phyloP scores from a whole-genome alignment of 1,140 invertebrate genomes.

The Calycopis cecrops region DNA sequence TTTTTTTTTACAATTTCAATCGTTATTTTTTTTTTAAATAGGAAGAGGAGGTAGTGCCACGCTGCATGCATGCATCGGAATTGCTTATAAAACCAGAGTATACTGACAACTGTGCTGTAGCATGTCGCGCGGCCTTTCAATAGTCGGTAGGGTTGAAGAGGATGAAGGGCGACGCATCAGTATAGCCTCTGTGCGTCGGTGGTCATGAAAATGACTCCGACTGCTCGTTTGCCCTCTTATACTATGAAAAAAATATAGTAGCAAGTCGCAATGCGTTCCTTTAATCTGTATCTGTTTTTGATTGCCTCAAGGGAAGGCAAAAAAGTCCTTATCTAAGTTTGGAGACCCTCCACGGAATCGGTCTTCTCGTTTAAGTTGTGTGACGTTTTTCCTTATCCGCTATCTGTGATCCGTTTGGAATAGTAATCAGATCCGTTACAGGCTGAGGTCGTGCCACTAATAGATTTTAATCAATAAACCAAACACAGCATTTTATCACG shows the following conservation, averaged over 20 bases:
- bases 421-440: slow-evolving; percentile 8
- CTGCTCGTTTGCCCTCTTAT: no score
- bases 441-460: slow-evolving; percentile 2
- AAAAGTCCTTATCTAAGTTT: not conserved
- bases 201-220: no score
- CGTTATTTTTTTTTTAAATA: not conserved
- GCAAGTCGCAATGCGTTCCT: no score
- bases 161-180: no score
- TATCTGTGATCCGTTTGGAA: slow-evolving; percentile 6
- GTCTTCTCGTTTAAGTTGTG: slow-evolving; percentile 2
- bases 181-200: no score
- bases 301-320: not conserved
- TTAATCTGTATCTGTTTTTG: not conserved
- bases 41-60: no score
- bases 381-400: slow-evolving; percentile 1
- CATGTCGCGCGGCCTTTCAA: no score
- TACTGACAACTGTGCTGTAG: no score
- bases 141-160: no score
- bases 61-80: no score
- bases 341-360: not conserved
- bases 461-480: not conserved
- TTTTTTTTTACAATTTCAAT: not conserved
- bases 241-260: no score
- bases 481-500: not conserved
- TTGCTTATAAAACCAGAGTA: not conserved